Conservation (phyloP, 2,797 vertebrate genomes). For the Triplophysa bombifrons region DNA sequence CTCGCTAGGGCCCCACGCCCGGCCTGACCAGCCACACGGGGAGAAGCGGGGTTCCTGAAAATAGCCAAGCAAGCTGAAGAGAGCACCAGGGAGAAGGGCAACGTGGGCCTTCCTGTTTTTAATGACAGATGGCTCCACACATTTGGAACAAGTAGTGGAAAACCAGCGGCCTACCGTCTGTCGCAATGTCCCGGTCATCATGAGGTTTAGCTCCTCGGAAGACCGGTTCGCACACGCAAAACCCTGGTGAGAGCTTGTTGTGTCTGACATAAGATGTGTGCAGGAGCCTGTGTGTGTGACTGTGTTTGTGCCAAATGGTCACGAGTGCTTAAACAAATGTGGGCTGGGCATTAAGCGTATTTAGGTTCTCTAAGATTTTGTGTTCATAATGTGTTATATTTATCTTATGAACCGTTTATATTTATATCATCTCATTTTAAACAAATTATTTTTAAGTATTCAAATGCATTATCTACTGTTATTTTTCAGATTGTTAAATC, state of each 20-base stretch:
- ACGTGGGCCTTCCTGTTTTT: constrained; percentile 88
- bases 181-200: constrained; percentile 71
- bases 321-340: constrained; percentile 71
- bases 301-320: constrained; percentile 60
- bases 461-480: background rate
- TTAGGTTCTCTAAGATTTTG: background rate
- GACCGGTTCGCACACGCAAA: constrained; percentile 69
- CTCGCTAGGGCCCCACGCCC: constrained; percentile 73
- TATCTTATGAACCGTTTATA: no score
- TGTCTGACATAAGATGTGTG: background rate
- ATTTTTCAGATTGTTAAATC: no score
- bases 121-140: constrained; percentile 87
- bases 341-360: background rate
- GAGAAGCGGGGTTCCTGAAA: constrained; percentile 84
- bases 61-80: constrained; percentile 77
- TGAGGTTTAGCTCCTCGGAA: constrained; percentile 42
- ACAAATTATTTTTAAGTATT: background rate
- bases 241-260: constrained; percentile 57
- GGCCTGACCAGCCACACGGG: constrained; percentile 63
- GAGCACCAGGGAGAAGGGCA: constrained; percentile 81
- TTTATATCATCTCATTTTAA: no score
- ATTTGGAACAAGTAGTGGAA: constrained; percentile 83
- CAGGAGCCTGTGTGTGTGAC: background rate
- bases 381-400: no score
- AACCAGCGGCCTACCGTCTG: constrained; percentile 70